phyloP scores from a whole-genome alignment of 2,888 invertebrate species.

The Zaprionus lineosus region DNA sequence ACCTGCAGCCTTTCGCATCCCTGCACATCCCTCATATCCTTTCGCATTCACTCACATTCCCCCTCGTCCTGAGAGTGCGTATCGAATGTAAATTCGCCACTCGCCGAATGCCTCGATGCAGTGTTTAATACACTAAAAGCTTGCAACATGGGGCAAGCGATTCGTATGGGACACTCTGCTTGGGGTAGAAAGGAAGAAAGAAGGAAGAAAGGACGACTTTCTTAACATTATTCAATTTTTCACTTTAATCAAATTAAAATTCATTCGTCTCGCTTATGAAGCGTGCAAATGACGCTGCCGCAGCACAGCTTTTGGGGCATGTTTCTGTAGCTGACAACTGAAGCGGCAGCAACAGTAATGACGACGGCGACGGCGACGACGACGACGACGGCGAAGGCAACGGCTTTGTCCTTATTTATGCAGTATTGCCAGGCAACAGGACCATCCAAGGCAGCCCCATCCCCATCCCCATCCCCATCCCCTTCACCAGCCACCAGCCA shows the following conservation, averaged over 20 bases:
- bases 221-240: constrained; percentile 70
- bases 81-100: constrained; percentile 45
- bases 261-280: constrained; percentile 81
- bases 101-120: constrained; percentile 28
- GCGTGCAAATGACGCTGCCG: constrained; percentile 54
- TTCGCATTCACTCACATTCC: too few species aligned
- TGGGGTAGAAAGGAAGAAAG: too few species aligned
- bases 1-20: not conserved
- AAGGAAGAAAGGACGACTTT: too few species aligned
- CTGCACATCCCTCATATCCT: not conserved
- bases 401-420: constrained; percentile 29
- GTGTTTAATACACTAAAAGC: constrained; percentile 57
- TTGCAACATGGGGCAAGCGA: not conserved
- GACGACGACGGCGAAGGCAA: too few species aligned
- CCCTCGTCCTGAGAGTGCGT: not conserved
- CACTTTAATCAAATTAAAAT: constrained; percentile 81
- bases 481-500: too few species aligned
- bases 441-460: constrained; percentile 1
- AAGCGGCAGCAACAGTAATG: too few species aligned
- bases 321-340: constrained; percentile 19
- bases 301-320: constrained; percentile 19
- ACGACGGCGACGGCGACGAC: too few species aligned
- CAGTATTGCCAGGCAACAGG: constrained; percentile 34
- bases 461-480: too few species aligned
- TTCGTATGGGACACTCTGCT: not conserved